Evolutionary conservation across 2,888 invertebrate species (phyloP).

Genomic region (Cloeon dipterum): DNA sequence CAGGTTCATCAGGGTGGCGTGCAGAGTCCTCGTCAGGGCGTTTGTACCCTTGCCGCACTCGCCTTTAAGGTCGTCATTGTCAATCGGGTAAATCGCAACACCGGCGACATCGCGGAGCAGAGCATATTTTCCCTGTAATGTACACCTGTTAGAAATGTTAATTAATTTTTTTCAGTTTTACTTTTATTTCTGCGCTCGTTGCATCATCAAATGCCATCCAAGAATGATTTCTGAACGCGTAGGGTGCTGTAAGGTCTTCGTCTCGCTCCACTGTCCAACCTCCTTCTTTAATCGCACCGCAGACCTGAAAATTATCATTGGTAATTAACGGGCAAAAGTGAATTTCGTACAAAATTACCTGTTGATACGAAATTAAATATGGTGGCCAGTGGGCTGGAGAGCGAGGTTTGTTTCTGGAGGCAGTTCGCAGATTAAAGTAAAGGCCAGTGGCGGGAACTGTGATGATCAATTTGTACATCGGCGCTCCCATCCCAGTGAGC

Average conservation of each 20-base stretch:
- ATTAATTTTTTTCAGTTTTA: too few species aligned
- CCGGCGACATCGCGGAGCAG: constrained; percentile 47
- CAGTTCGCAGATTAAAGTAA: constrained; percentile 38
- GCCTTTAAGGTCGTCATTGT: constrained; percentile 29
- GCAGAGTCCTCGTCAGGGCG: constrained; percentile 11
- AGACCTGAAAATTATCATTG: too few species aligned
- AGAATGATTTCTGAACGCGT: constrained; percentile 42
- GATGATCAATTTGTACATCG: constrained; percentile 41
- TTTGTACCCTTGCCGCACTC: constrained; percentile 9
- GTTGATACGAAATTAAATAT: constrained; percentile 27
- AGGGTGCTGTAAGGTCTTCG: constrained; percentile 53
- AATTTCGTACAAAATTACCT: constrained; percentile 16
- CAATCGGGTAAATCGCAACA: constrained; percentile 31
- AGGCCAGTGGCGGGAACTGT: constrained; percentile 45
- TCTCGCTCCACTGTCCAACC: constrained; percentile 54
- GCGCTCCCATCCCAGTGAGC: constrained; percentile 43
- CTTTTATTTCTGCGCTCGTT: constrained; percentile 46
- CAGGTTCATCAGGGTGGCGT: constrained; percentile 22
- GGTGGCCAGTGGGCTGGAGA: constrained; percentile 36
- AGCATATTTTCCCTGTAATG: constrained; percentile 37
- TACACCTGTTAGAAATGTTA: background rate
- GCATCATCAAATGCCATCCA: constrained; percentile 60
- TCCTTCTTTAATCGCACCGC: constrained; percentile 27
- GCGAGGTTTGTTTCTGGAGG: constrained; percentile 40
- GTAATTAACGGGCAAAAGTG: background rate